Percentiles rank a stretch among this genome's conserved stretches.
phyloP scores from a whole-genome alignment of 2,797 vertebrate genomes.

The Xenopus petersii region DNA sequence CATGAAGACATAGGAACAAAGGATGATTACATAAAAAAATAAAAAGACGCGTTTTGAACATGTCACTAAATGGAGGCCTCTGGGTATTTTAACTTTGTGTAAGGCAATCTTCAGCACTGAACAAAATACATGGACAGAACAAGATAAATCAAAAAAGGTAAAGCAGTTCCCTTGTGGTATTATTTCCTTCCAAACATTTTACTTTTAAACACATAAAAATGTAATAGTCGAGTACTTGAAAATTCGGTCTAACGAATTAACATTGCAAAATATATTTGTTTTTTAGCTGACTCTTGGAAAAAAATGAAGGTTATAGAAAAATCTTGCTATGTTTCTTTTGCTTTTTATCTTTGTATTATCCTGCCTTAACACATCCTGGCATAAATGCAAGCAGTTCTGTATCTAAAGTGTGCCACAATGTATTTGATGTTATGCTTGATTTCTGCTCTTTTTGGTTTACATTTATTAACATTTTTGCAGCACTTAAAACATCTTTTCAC shows the following conservation, averaged over 20 bases:
- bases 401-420: too few species aligned
- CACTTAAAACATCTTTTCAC: too few species aligned
- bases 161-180: constrained; percentile 9
- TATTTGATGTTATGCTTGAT: too few species aligned
- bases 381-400: too few species aligned
- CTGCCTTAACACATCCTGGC: background rate
- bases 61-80: constrained; percentile 3
- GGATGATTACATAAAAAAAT: background rate
- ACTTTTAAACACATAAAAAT: constrained; percentile 41
- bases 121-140: constrained; percentile 17
- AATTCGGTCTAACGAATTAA: constrained; percentile 42
- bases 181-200: constrained; percentile 33
- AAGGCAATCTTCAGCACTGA: constrained; percentile 18
- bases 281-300: constrained; percentile 36
- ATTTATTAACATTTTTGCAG: too few species aligned
- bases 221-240: constrained; percentile 39
- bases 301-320: constrained; percentile 35
- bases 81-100: background rate
- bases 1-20: constrained; percentile 14
- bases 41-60: background rate
- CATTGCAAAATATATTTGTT: constrained; percentile 43
- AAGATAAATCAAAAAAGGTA: constrained; percentile 29
- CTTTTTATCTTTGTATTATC: background rate
- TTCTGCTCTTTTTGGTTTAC: too few species aligned
- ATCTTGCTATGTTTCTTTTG: constrained; percentile 13